A percentile compares a stretch with the other conserved stretches of the same genome.
Evolutionary conservation across 2,888 invertebrate genomes (phyloP).

Genomic region (Heteropelma amictum): DNA sequence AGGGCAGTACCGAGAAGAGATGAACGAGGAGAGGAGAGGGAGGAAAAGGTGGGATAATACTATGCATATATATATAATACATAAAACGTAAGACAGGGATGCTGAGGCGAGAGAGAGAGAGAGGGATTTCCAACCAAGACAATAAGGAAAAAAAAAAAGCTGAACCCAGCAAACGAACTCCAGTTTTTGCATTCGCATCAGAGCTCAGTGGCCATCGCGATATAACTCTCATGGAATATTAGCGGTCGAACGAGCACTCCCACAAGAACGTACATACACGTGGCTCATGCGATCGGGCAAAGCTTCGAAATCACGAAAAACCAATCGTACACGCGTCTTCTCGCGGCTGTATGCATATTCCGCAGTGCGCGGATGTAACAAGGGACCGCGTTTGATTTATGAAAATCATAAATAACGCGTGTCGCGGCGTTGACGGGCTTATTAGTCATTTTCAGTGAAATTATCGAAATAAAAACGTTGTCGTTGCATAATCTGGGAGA

Average conservation of each 20-base stretch:
- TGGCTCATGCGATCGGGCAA: slow-evolving; percentile 4
- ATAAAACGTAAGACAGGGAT: slow-evolving; percentile 16
- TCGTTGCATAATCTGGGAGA: slow-evolving; percentile 50
- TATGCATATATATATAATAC: not conserved
- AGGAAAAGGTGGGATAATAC: slow-evolving; percentile 21
- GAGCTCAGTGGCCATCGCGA: slow-evolving; percentile 14
- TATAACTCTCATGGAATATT: slow-evolving; percentile 51
- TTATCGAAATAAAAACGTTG: slow-evolving; percentile 55
- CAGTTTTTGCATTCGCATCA: slow-evolving; percentile 40
- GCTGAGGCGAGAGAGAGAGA: too few relatives aligned
- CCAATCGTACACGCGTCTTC: slow-evolving; percentile 43
- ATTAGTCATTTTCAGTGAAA: slow-evolving; percentile 57
- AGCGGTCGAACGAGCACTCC: slow-evolving; percentile 37
- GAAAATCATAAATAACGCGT: slow-evolving; percentile 54
- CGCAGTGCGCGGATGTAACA: not conserved
- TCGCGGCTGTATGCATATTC: not conserved
- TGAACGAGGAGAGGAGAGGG: slow-evolving; percentile 40
- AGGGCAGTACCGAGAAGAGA: slow-evolving; percentile 32
- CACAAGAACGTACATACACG: not conserved
- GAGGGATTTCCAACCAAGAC: slow-evolving; percentile 34
- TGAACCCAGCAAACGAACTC: slow-evolving; percentile 3
- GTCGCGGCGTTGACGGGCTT: slow-evolving; percentile 55
- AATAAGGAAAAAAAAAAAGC: slow-evolving; percentile 39
- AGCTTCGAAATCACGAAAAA: slow-evolving; percentile 46
- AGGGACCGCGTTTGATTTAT: slow-evolving; percentile 50